Conservation (phyloP, 1,140 invertebrate genomes). For the Pollicipes pollicipes region DNA sequence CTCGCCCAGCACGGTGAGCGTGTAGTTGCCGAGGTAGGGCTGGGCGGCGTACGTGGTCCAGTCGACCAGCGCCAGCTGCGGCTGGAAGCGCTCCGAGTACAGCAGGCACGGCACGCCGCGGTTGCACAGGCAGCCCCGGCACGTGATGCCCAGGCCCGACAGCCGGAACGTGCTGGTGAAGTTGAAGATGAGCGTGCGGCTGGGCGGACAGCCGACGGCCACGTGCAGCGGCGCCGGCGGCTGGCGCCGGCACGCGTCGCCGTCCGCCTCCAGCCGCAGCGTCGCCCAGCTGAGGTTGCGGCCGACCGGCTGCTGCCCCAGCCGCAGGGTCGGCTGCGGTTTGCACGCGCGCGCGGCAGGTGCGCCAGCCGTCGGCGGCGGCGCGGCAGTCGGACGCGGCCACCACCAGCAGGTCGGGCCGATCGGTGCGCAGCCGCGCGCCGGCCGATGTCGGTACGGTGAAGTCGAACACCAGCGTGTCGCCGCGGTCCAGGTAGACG, state of each 20-base stretch:
- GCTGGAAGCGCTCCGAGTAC: neutral
- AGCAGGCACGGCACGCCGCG: neutral
- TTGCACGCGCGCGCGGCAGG: neutral
- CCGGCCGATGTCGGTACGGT: neutral
- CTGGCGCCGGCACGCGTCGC: neutral
- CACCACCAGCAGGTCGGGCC: neutral
- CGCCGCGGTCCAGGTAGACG: neutral
- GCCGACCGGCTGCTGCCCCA: neutral
- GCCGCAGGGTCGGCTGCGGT: too few relatives aligned
- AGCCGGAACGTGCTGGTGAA: neutral
- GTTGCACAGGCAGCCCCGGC: neutral
- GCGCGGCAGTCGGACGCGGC: neutral
- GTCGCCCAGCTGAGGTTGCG: neutral
- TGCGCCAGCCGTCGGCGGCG: neutral
- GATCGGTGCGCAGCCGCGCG: neutral
- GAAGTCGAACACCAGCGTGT: neutral
- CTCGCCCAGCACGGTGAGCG: neutral
- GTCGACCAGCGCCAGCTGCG: neutral
- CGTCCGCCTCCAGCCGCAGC: neutral
- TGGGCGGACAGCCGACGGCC: neutral
- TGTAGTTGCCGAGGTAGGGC: neutral
- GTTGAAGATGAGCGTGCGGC: neutral
- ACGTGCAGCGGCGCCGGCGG: neutral
- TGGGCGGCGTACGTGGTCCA: neutral
- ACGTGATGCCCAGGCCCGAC: neutral